A percentile compares a stretch with the other conserved stretches of the same genome.
Conservation (phyloP, 2,113 vertebrate genomes). For the Candoia aspera region DNA sequence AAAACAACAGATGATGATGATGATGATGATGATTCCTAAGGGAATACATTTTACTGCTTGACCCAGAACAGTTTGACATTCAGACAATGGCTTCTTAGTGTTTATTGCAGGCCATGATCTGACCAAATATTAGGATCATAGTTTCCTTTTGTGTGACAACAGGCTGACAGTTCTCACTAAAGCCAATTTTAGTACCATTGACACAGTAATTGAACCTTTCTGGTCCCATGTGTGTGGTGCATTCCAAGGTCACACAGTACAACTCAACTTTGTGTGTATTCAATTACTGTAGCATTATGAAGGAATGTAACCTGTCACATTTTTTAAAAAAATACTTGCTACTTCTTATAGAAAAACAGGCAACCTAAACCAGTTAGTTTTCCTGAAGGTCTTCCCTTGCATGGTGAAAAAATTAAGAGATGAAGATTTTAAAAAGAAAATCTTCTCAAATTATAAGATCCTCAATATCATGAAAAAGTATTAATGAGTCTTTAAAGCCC, state of each 20-base stretch:
- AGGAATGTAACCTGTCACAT: slow-evolving; percentile 64
- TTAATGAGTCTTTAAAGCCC: neutral
- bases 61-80: slow-evolving; percentile 38
- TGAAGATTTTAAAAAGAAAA: neutral
- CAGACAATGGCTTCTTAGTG: slow-evolving; percentile 55
- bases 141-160: slow-evolving; percentile 50
- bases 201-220: slow-evolving; percentile 81
- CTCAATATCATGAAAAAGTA: fast-evolving
- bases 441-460: neutral
- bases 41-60: slow-evolving; percentile 43
- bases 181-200: slow-evolving; percentile 72
- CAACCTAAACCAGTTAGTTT: slow-evolving; percentile 30
- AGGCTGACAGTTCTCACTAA: slow-evolving; percentile 73
- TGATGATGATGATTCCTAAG: neutral
- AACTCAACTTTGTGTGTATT: slow-evolving; percentile 69
- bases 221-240: slow-evolving; percentile 82
- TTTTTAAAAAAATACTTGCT: slow-evolving; percentile 62
- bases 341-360: slow-evolving; percentile 39
- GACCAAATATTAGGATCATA: slow-evolving; percentile 55
- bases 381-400: slow-evolving; percentile 7
- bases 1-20: neutral
- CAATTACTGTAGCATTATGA: slow-evolving; percentile 68
- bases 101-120: slow-evolving; percentile 50
- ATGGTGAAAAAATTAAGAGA: neutral
- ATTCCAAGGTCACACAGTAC: slow-evolving; percentile 73